Evolutionary conservation across 2,888 invertebrate genomes (phyloP).

Genomic region (Panopea generosa): DNA sequence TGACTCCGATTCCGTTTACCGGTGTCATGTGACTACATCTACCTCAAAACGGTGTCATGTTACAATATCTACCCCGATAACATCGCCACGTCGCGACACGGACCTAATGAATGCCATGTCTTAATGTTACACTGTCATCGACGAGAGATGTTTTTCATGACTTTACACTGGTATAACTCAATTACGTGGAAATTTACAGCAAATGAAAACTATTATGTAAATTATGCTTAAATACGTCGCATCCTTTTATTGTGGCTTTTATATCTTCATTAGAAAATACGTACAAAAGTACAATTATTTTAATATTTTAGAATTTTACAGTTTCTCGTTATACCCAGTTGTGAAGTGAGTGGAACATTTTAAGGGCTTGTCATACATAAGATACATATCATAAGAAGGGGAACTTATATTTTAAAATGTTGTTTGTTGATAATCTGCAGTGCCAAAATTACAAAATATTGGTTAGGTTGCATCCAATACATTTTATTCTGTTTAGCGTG

Average conservation of each 20-base stretch:
- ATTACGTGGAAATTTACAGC: slow-evolving; percentile 27
- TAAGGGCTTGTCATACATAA: no score
- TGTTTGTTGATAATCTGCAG: no score
- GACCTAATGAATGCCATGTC: slow-evolving; percentile 21
- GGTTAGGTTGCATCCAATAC: no score
- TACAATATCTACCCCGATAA: slow-evolving; percentile 47
- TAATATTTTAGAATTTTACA: no score
- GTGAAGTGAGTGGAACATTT: no score
- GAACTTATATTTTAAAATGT: no score
- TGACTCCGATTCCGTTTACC: slow-evolving; percentile 10
- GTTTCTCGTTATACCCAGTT: no score
- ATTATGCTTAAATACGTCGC: neutral
- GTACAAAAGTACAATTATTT: no score
- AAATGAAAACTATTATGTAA: slow-evolving; percentile 9
- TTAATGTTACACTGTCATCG: slow-evolving; percentile 3
- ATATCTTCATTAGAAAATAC: slow-evolving; percentile 14
- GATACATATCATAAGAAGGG: no score
- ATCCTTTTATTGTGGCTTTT: neutral
- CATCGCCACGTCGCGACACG: slow-evolving; percentile 48
- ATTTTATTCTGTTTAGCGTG: no score
- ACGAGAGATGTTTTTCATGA: slow-evolving; percentile 10
- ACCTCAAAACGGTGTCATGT: slow-evolving; percentile 40
- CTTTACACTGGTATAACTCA: slow-evolving; percentile 39
- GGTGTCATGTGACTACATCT: slow-evolving; percentile 32
- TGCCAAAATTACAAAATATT: no score